Base-by-base conservation (phyloP, 2,888 invertebrate genomes). In the Coenonympha glycerion region DNA sequence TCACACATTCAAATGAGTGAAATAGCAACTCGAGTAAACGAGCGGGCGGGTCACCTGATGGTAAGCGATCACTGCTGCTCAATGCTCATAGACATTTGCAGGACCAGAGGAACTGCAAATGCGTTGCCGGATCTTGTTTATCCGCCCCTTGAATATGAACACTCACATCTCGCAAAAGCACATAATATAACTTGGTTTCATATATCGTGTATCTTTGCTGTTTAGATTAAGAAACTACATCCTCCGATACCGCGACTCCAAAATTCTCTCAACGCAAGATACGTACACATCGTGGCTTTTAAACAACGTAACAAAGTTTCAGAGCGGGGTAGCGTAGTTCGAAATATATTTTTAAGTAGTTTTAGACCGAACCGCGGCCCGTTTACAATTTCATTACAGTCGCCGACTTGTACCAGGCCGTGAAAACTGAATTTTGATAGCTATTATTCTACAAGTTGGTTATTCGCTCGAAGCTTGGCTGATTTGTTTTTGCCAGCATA, bases 351-450 rank as follows among this genome's bases (percentile, higher is more conserved):
- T 49, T 42, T 42, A 51, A 51, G 45, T 51, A 51, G 45, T 46
- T 54, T 36, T 24, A 26, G 18, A 26, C 40, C 39, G 30, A 44
- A 47, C 16, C 42, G n/a, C 26, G 22, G 16, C 44, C 36, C 22
- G 26, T 36, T 46, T 22, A 33, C 52, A 37, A 49, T 55, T 52
- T 49, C 44, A 52, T 52, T 47, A 49, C 46, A 42, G 39, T 47
- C 52, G 37, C 18, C 15, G 46, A 46, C 45, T 51, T 48, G 31
- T 41, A 33, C 31, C 15, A 28, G 42, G 37, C 18, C 31, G 39
- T 44, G 47, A 36, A 49, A 54, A 51, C 54, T 47, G 52, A 55
- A 54, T 54, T 51, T 52, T 55, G 55, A 55, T 55, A 52, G 52
- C 47, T 49, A 49, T n/a, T n/a, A n/a, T 37, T 54, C 51, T 48